Percentiles rank a stretch among this genome's conserved stretches.
Conservation (phyloP, 2,888 invertebrate genomes). For the Ormyrus thymus region DNA sequence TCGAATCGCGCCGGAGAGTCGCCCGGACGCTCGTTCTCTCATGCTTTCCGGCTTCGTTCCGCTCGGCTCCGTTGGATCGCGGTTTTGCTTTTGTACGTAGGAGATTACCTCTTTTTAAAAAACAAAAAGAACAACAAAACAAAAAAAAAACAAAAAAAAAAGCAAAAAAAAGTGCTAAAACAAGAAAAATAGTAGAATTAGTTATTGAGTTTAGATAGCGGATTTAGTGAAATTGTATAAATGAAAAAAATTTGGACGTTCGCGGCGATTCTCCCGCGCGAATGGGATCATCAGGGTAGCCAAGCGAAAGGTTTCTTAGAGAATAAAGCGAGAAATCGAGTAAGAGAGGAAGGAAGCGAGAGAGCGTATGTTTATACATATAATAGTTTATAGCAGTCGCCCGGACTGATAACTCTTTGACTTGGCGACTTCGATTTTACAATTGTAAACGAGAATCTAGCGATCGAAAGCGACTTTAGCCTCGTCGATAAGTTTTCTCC, state of each 20-base stretch:
- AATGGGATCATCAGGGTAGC: constrained; percentile 41
- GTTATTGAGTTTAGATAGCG: neutral
- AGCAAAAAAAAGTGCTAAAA: neutral
- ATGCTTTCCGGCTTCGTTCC: no score
- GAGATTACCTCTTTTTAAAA: no score
- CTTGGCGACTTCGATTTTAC: constrained; percentile 27
- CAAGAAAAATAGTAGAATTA: neutral
- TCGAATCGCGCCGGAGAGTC: no score
- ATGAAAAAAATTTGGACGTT: neutral
- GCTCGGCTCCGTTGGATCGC: no score
- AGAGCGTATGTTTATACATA: constrained; percentile 22
- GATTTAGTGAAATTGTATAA: no score
- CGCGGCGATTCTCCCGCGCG: constrained; percentile 10
- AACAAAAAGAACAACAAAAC: no score
- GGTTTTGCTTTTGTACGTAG: no score
- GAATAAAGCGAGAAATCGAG: constrained; percentile 1
- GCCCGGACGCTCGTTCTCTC: no score
- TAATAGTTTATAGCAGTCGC: constrained; percentile 32
- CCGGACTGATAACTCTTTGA: constrained; percentile 37
- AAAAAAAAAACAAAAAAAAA: constrained; percentile 8
- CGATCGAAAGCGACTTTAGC: constrained; percentile 1
- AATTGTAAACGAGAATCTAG: neutral
- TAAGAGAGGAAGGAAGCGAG: constrained; percentile 1
- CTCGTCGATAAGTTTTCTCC: constrained; percentile 11
- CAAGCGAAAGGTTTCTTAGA: constrained; percentile 5